A percentile compares a stretch with the other conserved stretches of the same genome.
phyloP scores from a whole-genome alignment of 2,888 invertebrate genomes.

The Drosophila buzzatii region DNA sequence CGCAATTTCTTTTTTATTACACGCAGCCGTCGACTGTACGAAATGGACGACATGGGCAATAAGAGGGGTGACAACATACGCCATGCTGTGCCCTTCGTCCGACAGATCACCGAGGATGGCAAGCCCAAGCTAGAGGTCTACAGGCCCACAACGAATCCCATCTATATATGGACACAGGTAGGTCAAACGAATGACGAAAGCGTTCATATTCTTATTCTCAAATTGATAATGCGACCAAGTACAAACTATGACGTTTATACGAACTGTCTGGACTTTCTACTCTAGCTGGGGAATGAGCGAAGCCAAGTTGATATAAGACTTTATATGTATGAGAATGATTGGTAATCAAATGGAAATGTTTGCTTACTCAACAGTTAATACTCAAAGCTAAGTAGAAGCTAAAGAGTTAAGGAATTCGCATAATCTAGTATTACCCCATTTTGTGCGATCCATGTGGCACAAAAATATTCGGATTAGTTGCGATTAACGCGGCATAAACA shows the following conservation, averaged over 20 bases:
- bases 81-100: slow-evolving; percentile 87
- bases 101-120: slow-evolving; percentile 87
- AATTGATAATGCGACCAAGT: slow-evolving; percentile 3
- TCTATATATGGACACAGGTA: slow-evolving; percentile 86
- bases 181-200: slow-evolving; percentile 52
- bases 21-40: slow-evolving; percentile 85
- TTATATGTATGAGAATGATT: background rate
- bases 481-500: slow-evolving; percentile 33
- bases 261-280: background rate
- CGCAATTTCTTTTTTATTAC: slow-evolving; percentile 37
- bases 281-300: background rate
- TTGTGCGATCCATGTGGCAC: background rate
- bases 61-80: slow-evolving; percentile 88
- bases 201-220: background rate
- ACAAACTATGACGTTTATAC: slow-evolving; percentile 23
- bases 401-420: background rate
- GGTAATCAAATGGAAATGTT: too few species aligned
- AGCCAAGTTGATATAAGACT: background rate
- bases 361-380: too few species aligned
- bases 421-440: background rate
- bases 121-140: slow-evolving; percentile 87
- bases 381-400: background rate
- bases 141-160: slow-evolving; percentile 87
- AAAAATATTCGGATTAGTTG: background rate
- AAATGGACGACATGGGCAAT: slow-evolving; percentile 88